Evolutionary conservation across 2,888 invertebrate genomes (phyloP).

Genomic region (Abscondita cerata): DNA sequence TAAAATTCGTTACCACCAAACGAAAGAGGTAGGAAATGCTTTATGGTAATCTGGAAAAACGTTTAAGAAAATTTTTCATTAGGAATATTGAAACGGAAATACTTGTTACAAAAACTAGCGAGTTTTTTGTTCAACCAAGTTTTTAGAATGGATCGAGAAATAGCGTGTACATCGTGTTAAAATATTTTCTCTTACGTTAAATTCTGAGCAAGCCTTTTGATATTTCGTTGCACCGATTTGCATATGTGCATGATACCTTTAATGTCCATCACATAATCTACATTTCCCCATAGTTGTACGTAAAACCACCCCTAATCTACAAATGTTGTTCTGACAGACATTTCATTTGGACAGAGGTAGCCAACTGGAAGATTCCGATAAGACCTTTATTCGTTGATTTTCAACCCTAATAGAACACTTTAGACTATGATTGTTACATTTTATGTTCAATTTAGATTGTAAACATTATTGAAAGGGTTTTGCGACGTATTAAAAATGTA

Average conservation of each 20-base stretch:
- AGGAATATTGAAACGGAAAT: neutral
- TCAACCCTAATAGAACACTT: constrained; percentile 22
- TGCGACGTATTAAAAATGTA: constrained; percentile 13
- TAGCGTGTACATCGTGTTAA: constrained; percentile 29
- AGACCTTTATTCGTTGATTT: constrained; percentile 33
- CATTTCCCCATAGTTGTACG: constrained; percentile 7
- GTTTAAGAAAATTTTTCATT: neutral
- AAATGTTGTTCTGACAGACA: constrained; percentile 36
- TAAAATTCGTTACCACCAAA: no score
- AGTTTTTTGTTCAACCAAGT: constrained; percentile 18
- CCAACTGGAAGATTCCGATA: constrained; percentile 41
- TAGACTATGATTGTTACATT: constrained; percentile 24
- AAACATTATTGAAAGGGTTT: constrained; percentile 14
- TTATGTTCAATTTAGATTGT: constrained; percentile 24
- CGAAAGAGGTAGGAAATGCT: neutral
- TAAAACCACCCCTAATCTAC: constrained; percentile 23
- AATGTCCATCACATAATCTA: constrained; percentile 19
- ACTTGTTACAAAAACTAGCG: neutral
- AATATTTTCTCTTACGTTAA: constrained; percentile 18
- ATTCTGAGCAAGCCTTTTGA: constrained; percentile 19
- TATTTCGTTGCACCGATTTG: constrained; percentile 13
- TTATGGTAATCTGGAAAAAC: neutral
- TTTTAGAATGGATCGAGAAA: constrained; percentile 29
- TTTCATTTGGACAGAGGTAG: constrained; percentile 34
- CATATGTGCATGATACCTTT: no score